phyloP scores from a whole-genome alignment of 2,797 vertebrate genomes.

The Ctenosaura bakeri region DNA sequence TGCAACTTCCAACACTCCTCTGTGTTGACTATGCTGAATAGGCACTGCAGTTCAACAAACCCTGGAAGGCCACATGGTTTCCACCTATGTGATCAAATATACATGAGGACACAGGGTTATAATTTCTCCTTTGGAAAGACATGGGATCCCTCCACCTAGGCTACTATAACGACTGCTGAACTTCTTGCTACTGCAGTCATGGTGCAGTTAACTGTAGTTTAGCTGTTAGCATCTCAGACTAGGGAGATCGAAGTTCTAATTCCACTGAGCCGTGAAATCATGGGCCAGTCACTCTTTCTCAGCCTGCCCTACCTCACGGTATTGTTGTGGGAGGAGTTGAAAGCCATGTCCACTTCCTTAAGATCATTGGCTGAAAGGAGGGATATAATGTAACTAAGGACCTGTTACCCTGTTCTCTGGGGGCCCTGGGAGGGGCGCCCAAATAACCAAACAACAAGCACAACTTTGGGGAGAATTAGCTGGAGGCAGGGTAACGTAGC shows the following conservation, averaged over 20 bases:
- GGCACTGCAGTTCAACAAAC: too few species aligned
- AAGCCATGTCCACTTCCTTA: neutral
- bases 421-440: too few species aligned
- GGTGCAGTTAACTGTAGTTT: neutral
- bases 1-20: too few species aligned
- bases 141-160: too few species aligned
- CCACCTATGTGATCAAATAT: too few species aligned
- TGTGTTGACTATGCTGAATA: too few species aligned
- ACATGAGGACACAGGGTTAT: too few species aligned
- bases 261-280: neutral
- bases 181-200: neutral
- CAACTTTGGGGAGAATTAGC: too few species aligned
- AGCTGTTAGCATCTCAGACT: neutral
- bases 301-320: neutral
- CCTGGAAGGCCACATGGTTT: too few species aligned
- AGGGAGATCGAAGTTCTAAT: neutral
- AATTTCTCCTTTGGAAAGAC: neutral
- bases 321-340: neutral
- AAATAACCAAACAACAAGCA: too few species aligned
- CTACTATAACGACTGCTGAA: neutral
- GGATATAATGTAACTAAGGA: neutral
- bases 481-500: too few species aligned
- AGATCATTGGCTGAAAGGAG: neutral
- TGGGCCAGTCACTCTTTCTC: neutral
- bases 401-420: too few species aligned